These are phyloP conservation scores for Lycia hirtaria DNA, from an alignment of 2,888 invertebrate genomes.

Conservation along the genomic window DNA sequence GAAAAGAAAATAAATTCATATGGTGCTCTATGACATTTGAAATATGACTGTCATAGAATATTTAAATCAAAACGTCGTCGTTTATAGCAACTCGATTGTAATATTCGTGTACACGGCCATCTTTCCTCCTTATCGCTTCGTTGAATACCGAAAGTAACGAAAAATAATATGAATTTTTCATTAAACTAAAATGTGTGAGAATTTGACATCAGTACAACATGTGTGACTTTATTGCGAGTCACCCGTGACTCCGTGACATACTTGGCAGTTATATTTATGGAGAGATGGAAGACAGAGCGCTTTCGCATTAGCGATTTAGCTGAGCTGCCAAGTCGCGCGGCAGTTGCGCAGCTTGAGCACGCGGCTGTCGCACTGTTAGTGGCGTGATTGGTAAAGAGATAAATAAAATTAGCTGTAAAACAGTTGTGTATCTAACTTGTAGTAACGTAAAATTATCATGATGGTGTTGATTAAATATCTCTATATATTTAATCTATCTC, in stretches of 20 bases:
- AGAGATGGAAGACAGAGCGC: constrained; percentile 15
- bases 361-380: too few relatives aligned
- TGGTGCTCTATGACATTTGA: constrained; percentile 30
- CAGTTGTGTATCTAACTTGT: too few relatives aligned
- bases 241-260: constrained; percentile 4
- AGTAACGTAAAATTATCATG: too few relatives aligned
- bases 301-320: too few relatives aligned
- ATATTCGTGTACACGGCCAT: background rate
- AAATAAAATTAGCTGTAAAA: too few relatives aligned
- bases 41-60: background rate
- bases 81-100: background rate
- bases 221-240: constrained; percentile 15
- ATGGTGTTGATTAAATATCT: too few relatives aligned
- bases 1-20: constrained; percentile 8
- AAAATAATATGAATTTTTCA: constrained; percentile 36
- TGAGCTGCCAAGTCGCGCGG: too few relatives aligned
- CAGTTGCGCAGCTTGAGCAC: too few relatives aligned
- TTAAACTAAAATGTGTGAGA: constrained; percentile 20
- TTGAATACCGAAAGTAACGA: constrained; percentile 7
- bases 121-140: constrained; percentile 4
- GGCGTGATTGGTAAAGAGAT: too few relatives aligned
- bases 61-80: background rate
- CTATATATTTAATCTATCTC: too few relatives aligned
- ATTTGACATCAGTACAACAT: constrained; percentile 15
- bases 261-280: constrained; percentile 19